A percentile compares a stretch with the other conserved stretches of the same genome.
phyloP scores from a whole-genome alignment of 1,140 invertebrate species.

The Orchestia grillus region DNA sequence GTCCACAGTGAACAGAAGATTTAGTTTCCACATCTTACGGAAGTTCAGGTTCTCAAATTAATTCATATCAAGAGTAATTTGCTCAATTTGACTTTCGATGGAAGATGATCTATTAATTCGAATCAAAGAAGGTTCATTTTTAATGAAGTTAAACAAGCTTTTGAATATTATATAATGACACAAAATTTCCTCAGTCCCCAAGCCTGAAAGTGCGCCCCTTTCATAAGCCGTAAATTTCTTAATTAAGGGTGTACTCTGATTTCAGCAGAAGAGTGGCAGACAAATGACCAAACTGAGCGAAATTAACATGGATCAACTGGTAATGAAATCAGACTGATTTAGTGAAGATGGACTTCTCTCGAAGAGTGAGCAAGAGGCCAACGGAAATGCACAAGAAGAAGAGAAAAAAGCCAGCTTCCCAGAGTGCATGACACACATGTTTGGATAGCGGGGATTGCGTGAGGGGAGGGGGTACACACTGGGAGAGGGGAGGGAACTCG shows the following conservation, averaged over 20 bases:
- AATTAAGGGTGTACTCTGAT: not conserved
- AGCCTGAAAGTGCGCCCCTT: not conserved
- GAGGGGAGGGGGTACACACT: not conserved
- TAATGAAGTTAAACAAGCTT: not conserved
- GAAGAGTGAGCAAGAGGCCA: not conserved
- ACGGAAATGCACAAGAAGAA: not conserved
- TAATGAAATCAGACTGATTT: too few species aligned
- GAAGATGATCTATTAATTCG: too few species aligned
- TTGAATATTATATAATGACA: too few species aligned
- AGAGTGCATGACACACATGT: slow-evolving; percentile 34
- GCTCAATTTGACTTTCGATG: too few species aligned
- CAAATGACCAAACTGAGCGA: not conserved
- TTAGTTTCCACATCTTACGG: not conserved
- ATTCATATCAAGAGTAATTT: too few species aligned
- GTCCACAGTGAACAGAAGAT: not conserved
- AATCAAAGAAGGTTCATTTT: not conserved
- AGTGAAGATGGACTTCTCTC: too few species aligned
- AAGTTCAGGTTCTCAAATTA: not conserved
- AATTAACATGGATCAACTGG: not conserved
- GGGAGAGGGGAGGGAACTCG: not conserved
- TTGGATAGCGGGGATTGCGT: not conserved
- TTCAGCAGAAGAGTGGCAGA: not conserved
- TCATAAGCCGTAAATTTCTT: not conserved
- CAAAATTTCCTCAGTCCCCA: not conserved
- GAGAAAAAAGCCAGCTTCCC: not conserved